These are phyloP conservation scores for Atractosteus spatula DNA, from an alignment of 2,113 vertebrate species.

Conservation along the genomic window DNA sequence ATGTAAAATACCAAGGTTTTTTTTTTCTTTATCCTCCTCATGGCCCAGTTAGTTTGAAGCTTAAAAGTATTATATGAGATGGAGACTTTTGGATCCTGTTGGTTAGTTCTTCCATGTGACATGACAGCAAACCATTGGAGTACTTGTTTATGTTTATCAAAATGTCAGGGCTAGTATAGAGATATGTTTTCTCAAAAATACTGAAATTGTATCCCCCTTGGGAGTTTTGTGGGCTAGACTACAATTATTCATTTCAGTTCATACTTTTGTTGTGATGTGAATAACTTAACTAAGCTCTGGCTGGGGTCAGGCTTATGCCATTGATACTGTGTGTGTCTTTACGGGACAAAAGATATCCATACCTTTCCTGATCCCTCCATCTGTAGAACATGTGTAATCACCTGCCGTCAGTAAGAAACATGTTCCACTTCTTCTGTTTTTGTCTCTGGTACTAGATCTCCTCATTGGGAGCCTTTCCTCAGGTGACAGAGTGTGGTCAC, in stretches of 20 bases:
- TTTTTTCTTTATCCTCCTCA: too few species aligned
- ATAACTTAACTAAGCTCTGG: neutral
- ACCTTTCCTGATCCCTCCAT: conserved; percentile 88
- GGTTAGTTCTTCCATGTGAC: neutral
- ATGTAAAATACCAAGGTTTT: too few species aligned
- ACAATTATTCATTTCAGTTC: neutral
- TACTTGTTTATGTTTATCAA: neutral
- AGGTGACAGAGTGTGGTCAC: conserved; percentile 87
- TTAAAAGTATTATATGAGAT: too few species aligned
- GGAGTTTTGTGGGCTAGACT: neutral
- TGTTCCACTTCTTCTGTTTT: conserved; percentile 83
- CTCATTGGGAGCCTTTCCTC: conserved; percentile 88
- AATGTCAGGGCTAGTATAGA: neutral
- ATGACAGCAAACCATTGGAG: neutral
- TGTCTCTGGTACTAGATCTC: conserved; percentile 88
- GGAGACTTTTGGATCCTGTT: too few species aligned
- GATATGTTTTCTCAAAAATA: neutral
- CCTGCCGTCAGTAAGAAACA: conserved; percentile 93
- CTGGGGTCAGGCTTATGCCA: neutral
- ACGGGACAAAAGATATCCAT: conserved; percentile 62
- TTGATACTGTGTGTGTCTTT: neutral
- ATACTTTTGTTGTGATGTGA: neutral
- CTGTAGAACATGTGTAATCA: conserved; percentile 88
- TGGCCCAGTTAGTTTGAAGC: neutral
- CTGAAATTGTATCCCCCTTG: neutral